A percentile compares a stretch with the other conserved stretches of the same genome.
Conservation (phyloP, 2,888 invertebrate species). For the Pedicia rivosa region DNA sequence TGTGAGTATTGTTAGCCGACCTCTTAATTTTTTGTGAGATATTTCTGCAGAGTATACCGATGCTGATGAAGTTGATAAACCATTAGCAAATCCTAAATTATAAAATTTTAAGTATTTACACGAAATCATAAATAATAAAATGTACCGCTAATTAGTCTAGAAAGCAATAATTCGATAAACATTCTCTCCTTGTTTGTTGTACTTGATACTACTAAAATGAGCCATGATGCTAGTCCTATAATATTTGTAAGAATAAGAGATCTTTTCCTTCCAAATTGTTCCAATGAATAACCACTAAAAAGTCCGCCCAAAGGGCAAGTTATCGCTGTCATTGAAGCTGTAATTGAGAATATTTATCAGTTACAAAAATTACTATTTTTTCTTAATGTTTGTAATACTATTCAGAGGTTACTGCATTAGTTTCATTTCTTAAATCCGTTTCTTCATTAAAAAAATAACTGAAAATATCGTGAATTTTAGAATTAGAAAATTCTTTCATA, state of each 20-base stretch:
- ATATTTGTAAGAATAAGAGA: slow-evolving; percentile 23
- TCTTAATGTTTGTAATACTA: no score
- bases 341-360: no score
- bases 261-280: slow-evolving; percentile 26
- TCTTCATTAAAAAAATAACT: no score
- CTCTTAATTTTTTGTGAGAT: slow-evolving; percentile 39
- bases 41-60: slow-evolving; percentile 30
- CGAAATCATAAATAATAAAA: neutral
- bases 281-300: slow-evolving; percentile 22
- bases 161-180: slow-evolving; percentile 22
- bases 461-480: no score
- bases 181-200: slow-evolving; percentile 15
- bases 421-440: no score
- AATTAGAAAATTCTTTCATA: no score
- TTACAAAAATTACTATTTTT: no score
- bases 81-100: slow-evolving; percentile 21
- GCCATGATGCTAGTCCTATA: slow-evolving; percentile 23
- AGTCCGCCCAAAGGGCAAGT: slow-evolving; percentile 26
- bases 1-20: slow-evolving; percentile 44
- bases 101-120: neutral
- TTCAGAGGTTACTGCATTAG: no score
- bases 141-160: slow-evolving; percentile 25
- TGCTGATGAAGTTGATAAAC: slow-evolving; percentile 24
- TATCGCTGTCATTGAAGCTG: slow-evolving; percentile 27
- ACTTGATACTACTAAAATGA: slow-evolving; percentile 22